These are phyloP conservation scores for Passerina amoena DNA, from an alignment of 2,113 vertebrate species.

Conservation along the genomic window DNA sequence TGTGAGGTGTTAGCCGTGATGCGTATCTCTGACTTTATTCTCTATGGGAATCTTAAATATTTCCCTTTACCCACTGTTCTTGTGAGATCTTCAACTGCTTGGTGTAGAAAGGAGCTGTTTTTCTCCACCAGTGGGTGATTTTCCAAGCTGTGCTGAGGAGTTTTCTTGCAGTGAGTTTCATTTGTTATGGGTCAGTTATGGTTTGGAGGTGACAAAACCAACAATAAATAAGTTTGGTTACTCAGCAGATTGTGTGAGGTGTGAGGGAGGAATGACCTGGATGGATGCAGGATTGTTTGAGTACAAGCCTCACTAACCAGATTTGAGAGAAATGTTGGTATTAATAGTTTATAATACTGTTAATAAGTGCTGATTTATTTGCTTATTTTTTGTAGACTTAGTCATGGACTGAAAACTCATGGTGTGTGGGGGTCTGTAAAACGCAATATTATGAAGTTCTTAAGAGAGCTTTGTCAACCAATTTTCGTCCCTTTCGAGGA, in stretches of 20 bases:
- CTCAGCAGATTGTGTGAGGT: neutral
- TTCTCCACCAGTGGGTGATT: neutral
- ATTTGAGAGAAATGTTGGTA: neutral
- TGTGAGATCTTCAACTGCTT: neutral
- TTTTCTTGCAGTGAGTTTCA: neutral
- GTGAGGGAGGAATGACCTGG: neutral
- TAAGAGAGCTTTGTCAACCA: neutral
- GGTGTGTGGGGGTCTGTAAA: neutral
- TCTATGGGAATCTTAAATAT: neutral
- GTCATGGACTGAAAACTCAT: neutral
- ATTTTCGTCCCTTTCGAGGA: neutral
- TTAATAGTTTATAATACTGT: neutral
- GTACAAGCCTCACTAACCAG: neutral
- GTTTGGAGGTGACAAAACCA: neutral
- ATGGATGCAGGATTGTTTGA: neutral
- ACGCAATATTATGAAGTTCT: accelerated
- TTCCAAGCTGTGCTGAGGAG: neutral
- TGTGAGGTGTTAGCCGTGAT: neutral
- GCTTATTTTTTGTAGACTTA: neutral
- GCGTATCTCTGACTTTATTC: neutral
- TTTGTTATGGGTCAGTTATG: neutral
- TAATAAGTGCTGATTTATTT: neutral
- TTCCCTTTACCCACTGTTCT: neutral
- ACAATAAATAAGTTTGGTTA: neutral
- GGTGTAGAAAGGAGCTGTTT: neutral